These are phyloP conservation scores for Netelia virgata DNA, from an alignment of 2,888 invertebrate species.

Conservation along the genomic window DNA sequence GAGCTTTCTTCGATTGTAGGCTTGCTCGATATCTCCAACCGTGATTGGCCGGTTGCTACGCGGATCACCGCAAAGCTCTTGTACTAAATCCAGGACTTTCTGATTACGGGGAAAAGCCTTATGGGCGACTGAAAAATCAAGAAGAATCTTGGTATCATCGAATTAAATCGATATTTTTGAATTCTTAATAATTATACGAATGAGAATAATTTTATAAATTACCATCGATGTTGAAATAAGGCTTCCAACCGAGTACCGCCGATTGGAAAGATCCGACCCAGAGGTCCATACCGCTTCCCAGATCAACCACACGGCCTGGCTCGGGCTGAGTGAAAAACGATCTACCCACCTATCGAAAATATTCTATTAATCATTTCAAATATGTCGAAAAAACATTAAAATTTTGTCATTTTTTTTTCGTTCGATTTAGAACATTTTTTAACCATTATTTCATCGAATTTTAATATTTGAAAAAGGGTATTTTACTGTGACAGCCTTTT, in stretches of 20 bases:
- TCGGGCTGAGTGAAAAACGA: slow-evolving; percentile 90
- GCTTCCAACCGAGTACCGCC: slow-evolving; percentile 94
- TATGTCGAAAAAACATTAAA: slow-evolving; percentile 11
- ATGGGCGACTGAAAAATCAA: slow-evolving; percentile 88
- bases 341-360: slow-evolving; percentile 88
- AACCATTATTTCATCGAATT: neutral
- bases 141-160: no score
- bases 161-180: no score
- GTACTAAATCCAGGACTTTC: slow-evolving; percentile 85
- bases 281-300: slow-evolving; percentile 94
- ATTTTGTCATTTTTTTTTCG: no score
- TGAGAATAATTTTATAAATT: no score
- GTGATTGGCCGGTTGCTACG: slow-evolving; percentile 75
- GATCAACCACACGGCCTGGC: slow-evolving; percentile 84
- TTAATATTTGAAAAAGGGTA: slow-evolving; percentile 23
- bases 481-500: slow-evolving; percentile 74
- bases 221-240: slow-evolving; percentile 85
- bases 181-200: slow-evolving; percentile 9
- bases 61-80: slow-evolving; percentile 72
- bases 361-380: neutral
- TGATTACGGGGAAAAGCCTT: slow-evolving; percentile 91
- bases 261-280: slow-evolving; percentile 98
- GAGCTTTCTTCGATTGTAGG: slow-evolving; percentile 72
- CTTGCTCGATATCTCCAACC: slow-evolving; percentile 49
- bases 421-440: neutral